Conservation (phyloP, 2,113 vertebrate genomes). For the Stomatorhinus ivindoensis region DNA sequence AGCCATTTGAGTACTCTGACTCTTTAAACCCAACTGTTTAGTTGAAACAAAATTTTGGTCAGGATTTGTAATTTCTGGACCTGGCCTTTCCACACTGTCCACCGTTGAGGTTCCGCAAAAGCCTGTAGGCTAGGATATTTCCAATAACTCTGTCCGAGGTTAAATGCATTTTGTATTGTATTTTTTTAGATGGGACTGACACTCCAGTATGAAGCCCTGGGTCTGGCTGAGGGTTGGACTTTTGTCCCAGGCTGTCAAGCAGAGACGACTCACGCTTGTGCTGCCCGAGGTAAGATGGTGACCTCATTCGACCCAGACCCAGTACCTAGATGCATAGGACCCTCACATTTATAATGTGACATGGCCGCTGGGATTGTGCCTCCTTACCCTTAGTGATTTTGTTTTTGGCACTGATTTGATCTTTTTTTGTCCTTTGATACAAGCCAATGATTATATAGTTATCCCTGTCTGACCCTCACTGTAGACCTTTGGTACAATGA, state of each 20-base stretch:
- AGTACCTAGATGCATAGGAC: background rate
- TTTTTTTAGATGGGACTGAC: background rate
- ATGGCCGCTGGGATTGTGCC: background rate
- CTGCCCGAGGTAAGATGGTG: background rate
- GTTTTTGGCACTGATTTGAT: background rate
- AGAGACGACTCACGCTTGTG: background rate
- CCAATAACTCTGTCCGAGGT: background rate
- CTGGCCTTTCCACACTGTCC: background rate
- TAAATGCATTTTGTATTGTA: background rate
- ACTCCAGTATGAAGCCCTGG: background rate
- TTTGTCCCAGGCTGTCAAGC: background rate
- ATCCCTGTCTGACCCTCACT: conserved; percentile 18
- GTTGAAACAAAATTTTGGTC: background rate
- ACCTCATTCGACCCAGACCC: background rate
- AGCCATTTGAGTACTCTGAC: background rate
- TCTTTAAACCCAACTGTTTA: no score
- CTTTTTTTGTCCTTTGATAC: background rate
- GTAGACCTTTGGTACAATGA: conserved; percentile 15
- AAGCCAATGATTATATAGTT: conserved; percentile 21
- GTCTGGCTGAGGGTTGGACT: background rate
- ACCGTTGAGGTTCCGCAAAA: background rate
- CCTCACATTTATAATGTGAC: background rate
- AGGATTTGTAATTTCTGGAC: background rate
- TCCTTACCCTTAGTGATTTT: background rate
- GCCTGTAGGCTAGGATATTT: background rate